phyloP scores from a whole-genome alignment of 2,113 vertebrate genomes.

The Heptranchias perlo region DNA sequence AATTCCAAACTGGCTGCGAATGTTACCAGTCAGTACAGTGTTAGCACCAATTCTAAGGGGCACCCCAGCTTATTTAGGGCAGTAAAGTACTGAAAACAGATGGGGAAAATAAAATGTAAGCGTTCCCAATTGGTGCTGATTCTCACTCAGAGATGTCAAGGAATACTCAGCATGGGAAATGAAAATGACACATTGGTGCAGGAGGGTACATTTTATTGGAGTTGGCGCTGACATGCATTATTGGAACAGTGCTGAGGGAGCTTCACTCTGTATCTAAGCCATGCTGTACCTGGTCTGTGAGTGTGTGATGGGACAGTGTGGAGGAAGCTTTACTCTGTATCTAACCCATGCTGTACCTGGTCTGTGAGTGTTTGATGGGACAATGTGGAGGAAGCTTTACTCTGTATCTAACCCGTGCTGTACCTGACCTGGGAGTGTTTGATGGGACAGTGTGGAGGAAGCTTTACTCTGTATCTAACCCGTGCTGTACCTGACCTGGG shows the following conservation, averaged over 20 bases:
- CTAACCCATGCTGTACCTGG: neutral
- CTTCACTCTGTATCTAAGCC: neutral
- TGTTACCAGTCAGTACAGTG: neutral
- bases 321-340: neutral
- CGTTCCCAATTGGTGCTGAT: neutral
- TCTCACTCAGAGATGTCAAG: neutral
- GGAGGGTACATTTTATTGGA: neutral
- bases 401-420: neutral
- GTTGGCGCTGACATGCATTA: neutral
- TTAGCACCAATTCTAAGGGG: neutral
- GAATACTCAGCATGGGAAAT: neutral
- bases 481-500: neutral
- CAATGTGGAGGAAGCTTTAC: neutral
- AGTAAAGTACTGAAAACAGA: neutral
- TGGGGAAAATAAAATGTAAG: neutral
- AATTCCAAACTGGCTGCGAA: neutral
- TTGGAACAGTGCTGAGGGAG: neutral
- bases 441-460: neutral
- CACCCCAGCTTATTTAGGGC: neutral
- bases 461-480: neutral
- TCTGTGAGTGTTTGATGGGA: neutral
- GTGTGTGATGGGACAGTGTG: neutral
- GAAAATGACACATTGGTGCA: neutral
- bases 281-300: neutral
- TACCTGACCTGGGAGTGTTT: neutral